Conservation (phyloP, 2,113 vertebrate species). For the Ophthalmolycus amberensis region DNA sequence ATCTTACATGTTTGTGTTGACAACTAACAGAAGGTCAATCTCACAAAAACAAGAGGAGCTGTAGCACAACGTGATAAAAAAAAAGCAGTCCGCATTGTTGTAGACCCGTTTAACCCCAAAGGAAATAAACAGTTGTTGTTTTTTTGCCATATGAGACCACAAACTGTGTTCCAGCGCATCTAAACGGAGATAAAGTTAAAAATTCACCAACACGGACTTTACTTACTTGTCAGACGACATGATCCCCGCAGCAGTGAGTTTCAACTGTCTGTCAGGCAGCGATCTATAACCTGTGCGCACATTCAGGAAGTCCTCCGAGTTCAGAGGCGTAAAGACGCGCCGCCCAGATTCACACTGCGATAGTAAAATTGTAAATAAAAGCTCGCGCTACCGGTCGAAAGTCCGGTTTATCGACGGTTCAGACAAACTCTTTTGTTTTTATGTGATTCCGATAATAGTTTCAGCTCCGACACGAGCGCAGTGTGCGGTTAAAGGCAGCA, state of each 20-base stretch:
- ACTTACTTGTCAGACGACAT: constrained; percentile 59
- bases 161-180: fast-evolving
- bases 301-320: constrained; percentile 69
- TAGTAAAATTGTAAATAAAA: constrained; percentile 1
- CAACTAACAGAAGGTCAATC: background rate
- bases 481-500: background rate
- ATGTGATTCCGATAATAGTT: background rate
- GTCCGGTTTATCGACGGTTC: background rate
- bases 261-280: background rate
- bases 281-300: constrained; percentile 35
- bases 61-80: background rate
- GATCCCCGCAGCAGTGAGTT: constrained; percentile 18
- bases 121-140: background rate
- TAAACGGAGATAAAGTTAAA: background rate
- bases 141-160: background rate
- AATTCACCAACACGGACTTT: background rate
- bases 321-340: constrained; percentile 17
- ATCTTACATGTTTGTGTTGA: background rate
- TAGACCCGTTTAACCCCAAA: background rate
- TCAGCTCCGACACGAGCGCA: background rate
- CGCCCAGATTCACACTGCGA: constrained; percentile 41
- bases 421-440: background rate
- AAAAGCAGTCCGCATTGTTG: background rate
- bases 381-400: background rate
- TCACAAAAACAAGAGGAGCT: background rate